Evolutionary conservation across 2,888 invertebrate species (phyloP), one percentile per base, ranked within the genome.

Genomic region (Priocnemis perturbator): DNA sequence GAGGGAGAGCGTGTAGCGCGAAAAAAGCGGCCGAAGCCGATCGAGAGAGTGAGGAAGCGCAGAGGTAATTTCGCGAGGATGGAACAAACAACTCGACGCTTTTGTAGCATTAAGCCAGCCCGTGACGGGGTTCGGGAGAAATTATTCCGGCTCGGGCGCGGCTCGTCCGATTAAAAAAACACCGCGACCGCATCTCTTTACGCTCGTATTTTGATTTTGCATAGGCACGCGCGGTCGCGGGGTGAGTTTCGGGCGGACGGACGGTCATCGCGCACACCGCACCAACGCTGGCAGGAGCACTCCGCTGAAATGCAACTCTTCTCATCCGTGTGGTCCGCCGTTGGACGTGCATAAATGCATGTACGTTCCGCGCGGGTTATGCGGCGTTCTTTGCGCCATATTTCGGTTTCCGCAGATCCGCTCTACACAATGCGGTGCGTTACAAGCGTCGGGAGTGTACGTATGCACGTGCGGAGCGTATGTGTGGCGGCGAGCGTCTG

Each of bases 301-400:
- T 37, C 7, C 37, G 37, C 14, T 37, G 7, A 37, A 37, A 37
- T 37, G 37, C 37, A 37, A 37, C 37, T 37, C 7, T 37, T 37
- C 37, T 37, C 37, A 11, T 37, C 37, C 37, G 37, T 37, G 37
- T 9, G 37, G 7, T 9, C 14, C 2, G 11, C 50, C 19, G 50
- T 19, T 59, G 53, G 14, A 53, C 53, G 65, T 56, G 69, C 60
- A 64, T 61, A 61, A 69, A 69, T 65, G 65, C 60, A 53, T 69
- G 56, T 37, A 53, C 9, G 19, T 50, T 50, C 2, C 50, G 17
- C 45, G 60, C 57, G 20, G 23, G 55, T 56, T 60, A 60, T 60
- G 57, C 56, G 26, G 19, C 26, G 47, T 61, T 52, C 58, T 65
- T 69, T 48, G 58, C 47, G 30, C 45, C 20, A 61, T 30, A 69